Evolutionary conservation across 2,888 invertebrate species (phyloP), one percentile per base, ranked within the genome.

Genomic region (Spatulosminthurus flaviceps): DNA sequence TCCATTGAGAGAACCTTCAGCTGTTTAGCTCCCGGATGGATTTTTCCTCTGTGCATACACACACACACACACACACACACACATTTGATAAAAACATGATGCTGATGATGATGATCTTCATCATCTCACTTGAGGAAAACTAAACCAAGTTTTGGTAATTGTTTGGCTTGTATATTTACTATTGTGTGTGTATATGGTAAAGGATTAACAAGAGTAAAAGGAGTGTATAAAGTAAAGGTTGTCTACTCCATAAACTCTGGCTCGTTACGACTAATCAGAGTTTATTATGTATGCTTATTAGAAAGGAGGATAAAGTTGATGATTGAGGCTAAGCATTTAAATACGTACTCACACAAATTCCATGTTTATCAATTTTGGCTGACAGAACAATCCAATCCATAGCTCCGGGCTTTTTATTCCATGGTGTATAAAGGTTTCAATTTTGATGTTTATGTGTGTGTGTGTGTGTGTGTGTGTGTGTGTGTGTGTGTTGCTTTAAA

Each of bases 221-320:
- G 72, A 72, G 29, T 72, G 26, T 16, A 22, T 42, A 7, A 5
- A 16, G 13, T 51, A 41, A 19, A 43, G 42, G 24, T 24, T 51
- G 70, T 41, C 13, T 60, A 26, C 42, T 43, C 28, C 60, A 61
- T 74, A 74, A 74, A 74, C 74, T 74, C 61, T 61, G 29, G 74
- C 74, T 74, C 74, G 74, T 74, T 74, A 74, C 21, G 60, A 61
- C 74, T 74, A 74, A 74, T 74, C 74, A 74, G 74, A 24, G 61
- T 22, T 51, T 61, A 26, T 64, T 74, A 74, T 74, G 74, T 74
- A 61, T 28, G 72, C 41, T 51, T 51, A 51, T 51, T 51, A 51
- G 51, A 51, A n/a, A n/a, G 1, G 51, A 51, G 51, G 51, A 51
- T 51, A 51, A 51, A 64, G 24, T 42, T 51, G 24, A 34, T 71